Conservation (phyloP, 2,113 vertebrate species). For the Poecile atricapillus region DNA sequence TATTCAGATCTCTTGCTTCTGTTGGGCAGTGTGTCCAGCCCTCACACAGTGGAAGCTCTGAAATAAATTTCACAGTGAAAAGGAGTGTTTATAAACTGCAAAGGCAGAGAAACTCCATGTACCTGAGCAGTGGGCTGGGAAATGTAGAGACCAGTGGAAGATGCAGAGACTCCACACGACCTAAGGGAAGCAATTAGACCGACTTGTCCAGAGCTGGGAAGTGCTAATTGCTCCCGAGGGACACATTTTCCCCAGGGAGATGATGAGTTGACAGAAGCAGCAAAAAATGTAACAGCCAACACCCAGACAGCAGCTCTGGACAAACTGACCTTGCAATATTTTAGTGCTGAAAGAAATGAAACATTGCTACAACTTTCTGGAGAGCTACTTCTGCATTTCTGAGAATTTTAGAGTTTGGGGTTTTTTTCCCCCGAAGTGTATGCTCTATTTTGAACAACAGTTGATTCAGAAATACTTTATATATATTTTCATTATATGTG, state of each 20-base stretch:
- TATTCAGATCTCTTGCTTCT: neutral
- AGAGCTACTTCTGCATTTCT: neutral
- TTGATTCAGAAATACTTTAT: neutral
- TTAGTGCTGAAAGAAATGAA: neutral
- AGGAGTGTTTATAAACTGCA: neutral
- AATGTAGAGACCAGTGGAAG: neutral
- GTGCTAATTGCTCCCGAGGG: neutral
- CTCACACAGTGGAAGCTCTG: neutral
- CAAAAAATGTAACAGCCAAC: neutral
- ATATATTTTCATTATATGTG: neutral
- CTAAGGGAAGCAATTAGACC: neutral
- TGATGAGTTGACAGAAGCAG: neutral
- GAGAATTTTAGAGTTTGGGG: neutral
- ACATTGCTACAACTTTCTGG: neutral
- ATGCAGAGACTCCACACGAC: accelerated
- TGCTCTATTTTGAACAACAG: neutral
- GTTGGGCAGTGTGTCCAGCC: neutral
- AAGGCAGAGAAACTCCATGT: neutral
- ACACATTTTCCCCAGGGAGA: neutral
- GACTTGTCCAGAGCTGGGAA: neutral
- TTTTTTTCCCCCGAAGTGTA: neutral
- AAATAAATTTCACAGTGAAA: too few relatives aligned
- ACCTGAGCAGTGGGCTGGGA: neutral
- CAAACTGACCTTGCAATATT: neutral
- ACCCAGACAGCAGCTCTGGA: neutral